These are phyloP conservation scores for Eretmocerus hayati DNA, from an alignment of 2,888 invertebrate species.

Conservation along the genomic window DNA sequence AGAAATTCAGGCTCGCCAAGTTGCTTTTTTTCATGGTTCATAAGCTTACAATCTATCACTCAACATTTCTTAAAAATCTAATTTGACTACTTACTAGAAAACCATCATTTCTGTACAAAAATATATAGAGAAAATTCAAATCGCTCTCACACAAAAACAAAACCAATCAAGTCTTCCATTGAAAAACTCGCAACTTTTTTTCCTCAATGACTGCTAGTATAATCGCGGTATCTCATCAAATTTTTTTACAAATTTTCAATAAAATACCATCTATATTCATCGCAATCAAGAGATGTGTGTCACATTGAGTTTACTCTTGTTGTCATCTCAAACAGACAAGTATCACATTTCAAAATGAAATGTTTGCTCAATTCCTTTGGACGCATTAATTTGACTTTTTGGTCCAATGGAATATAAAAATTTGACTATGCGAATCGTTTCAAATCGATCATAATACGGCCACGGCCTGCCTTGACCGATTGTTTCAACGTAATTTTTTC, in stretches of 20 bases:
- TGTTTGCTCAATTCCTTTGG: conserved; percentile 15
- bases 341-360: too few relatives aligned
- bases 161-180: conserved; percentile 8
- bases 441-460: conserved; percentile 5
- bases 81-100: conserved; percentile 36
- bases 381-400: conserved; percentile 9
- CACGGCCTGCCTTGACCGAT: conserved; percentile 21
- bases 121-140: conserved; percentile 35
- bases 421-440: too few relatives aligned
- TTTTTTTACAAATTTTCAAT: not conserved
- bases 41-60: conserved; percentile 31
- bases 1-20: too few relatives aligned
- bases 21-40: too few relatives aligned
- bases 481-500: too few relatives aligned
- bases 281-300: conserved; percentile 1
- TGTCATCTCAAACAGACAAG: too few relatives aligned
- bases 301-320: not conserved
- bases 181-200: conserved; percentile 6
- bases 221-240: conserved; percentile 1
- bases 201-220: conserved; percentile 2
- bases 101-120: conserved; percentile 44
- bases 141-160: conserved; percentile 12
- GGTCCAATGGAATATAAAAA: too few relatives aligned
- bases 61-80: conserved; percentile 31
- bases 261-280: conserved; percentile 6